These are phyloP conservation scores for Dicyrtomina minuta DNA, from an alignment of 2,888 invertebrate genomes.

Conservation along the genomic window DNA sequence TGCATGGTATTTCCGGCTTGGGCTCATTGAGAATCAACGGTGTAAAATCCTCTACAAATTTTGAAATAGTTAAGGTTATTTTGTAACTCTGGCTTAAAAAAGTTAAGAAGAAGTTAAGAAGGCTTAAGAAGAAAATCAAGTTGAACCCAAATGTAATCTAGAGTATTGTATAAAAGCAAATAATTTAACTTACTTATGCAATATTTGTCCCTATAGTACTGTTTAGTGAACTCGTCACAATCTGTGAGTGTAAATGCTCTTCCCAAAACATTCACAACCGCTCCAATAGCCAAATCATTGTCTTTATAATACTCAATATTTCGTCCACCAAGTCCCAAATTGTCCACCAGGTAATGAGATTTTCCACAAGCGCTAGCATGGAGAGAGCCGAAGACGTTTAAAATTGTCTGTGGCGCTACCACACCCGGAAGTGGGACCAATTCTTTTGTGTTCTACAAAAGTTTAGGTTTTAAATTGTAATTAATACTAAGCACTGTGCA, in stretches of 20 bases:
- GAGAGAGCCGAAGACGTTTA: constrained; percentile 66
- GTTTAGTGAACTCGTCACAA: constrained; percentile 81
- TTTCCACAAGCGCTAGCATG: constrained; percentile 59
- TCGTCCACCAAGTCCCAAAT: constrained; percentile 56
- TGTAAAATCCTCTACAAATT: constrained; percentile 69
- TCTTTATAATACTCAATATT: constrained; percentile 58
- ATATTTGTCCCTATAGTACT: constrained; percentile 74
- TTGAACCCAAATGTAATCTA: no score
- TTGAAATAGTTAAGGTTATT: constrained; percentile 54
- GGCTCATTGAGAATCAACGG: constrained; percentile 58
- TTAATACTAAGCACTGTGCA: no score
- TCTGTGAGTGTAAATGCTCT: constrained; percentile 76
- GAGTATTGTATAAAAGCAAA: no score
- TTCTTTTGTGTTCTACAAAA: constrained; percentile 33
- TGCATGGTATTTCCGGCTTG: constrained; percentile 57
- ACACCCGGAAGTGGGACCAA: constrained; percentile 50
- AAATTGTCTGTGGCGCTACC: constrained; percentile 58
- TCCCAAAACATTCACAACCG: constrained; percentile 77
- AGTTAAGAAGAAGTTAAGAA: no score
- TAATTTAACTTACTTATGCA: constrained; percentile 64
- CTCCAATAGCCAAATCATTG: constrained; percentile 78
- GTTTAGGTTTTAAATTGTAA: neutral
- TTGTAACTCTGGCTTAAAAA: no score
- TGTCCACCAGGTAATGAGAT: constrained; percentile 61
- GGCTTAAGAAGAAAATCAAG: no score